Evolutionary conservation across 2,113 vertebrate genomes (phyloP).

Genomic region (Struthio camelus): DNA sequence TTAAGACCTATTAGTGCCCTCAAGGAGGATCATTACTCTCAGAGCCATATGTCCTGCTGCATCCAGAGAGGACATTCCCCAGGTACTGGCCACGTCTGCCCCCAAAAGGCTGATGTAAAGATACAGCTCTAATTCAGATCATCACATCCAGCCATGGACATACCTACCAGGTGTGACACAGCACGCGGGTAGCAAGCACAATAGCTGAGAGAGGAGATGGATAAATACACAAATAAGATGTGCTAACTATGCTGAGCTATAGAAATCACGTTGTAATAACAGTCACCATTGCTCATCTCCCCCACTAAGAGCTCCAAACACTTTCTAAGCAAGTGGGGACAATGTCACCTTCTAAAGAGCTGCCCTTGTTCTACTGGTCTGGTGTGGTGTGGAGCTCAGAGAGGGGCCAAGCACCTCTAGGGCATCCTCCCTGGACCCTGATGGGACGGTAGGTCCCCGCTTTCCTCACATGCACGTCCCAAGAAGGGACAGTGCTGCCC

Average conservation of each 20-base stretch:
- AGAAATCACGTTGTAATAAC: background rate
- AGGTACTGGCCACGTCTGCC: background rate
- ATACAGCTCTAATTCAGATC: background rate
- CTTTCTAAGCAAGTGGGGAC: background rate
- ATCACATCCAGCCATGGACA: background rate
- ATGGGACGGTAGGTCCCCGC: background rate
- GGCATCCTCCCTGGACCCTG: background rate
- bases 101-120: background rate
- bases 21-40: rapidly evolving
- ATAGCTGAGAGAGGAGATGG: background rate
- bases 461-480: background rate
- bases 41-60: background rate
- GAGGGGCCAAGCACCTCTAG: background rate
- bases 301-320: background rate
- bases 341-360: background rate
- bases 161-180: background rate
- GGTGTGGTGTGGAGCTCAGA: background rate
- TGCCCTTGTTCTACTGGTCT: no score
- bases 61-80: background rate
- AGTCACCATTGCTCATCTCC: no score
- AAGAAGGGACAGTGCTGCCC: background rate
- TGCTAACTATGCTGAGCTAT: background rate
- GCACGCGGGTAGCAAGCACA: background rate
- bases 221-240: background rate
- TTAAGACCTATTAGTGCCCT: background rate